These are phyloP conservation scores for Acropora yongei DNA, from an alignment of 64 coral and sea anemone genomes.

Conservation along the genomic window DNA sequence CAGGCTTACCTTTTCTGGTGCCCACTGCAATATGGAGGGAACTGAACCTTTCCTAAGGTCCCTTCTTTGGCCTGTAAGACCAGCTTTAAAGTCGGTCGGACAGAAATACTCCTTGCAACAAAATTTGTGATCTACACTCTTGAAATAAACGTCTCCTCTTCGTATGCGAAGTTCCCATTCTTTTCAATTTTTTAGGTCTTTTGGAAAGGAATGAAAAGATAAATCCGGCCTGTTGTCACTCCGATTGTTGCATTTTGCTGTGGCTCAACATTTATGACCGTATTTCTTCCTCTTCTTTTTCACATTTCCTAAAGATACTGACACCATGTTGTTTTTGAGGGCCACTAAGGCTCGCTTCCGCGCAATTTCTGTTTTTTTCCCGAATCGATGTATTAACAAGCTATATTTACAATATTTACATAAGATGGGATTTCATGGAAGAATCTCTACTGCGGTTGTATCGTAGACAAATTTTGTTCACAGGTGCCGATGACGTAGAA, in stretches of 20 bases:
- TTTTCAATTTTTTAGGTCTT: slow-evolving; percentile 35
- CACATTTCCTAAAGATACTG: not conserved
- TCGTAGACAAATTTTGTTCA: no score
- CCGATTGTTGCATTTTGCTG: not conserved
- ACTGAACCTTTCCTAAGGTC: slow-evolving; percentile 63
- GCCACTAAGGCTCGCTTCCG: slow-evolving; percentile 53
- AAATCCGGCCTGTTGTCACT: no score
- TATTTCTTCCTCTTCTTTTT: slow-evolving; percentile 25
- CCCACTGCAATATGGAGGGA: slow-evolving; percentile 61
- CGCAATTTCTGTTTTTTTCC: not conserved
- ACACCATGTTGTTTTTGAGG: slow-evolving; percentile 47
- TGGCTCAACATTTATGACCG: slow-evolving; percentile 31
- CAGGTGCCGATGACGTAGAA: no score
- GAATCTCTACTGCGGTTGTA: no score
- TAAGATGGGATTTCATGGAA: no score
- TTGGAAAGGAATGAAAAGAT: slow-evolving; percentile 41
- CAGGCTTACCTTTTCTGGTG: slow-evolving; percentile 21
- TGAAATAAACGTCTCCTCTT: slow-evolving; percentile 40
- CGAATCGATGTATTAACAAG: no score
- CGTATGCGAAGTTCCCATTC: slow-evolving; percentile 69
- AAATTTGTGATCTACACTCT: slow-evolving; percentile 34
- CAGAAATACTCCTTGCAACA: slow-evolving; percentile 43
- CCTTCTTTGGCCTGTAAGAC: slow-evolving; percentile 63
- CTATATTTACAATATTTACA: no score
- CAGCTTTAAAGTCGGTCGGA: slow-evolving; percentile 48